Percentiles rank a stretch among this genome's conserved stretches.
Conservation (phyloP, 1,140 invertebrate species). For the Coptotermes formosanus region DNA sequence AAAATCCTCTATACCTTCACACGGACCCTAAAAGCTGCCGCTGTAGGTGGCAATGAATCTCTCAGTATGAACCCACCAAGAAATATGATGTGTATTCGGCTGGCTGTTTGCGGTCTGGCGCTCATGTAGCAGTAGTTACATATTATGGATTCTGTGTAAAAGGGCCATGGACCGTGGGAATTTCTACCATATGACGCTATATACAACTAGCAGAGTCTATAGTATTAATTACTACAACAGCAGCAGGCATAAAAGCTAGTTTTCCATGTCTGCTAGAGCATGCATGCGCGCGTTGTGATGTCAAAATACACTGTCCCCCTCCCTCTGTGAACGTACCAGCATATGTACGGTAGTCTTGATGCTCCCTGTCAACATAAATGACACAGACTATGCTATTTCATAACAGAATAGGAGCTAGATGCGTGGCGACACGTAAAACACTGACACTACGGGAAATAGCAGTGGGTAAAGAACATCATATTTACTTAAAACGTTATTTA, state of each 20-base stretch:
- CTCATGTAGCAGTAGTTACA: neutral
- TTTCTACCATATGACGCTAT: constrained; percentile 1
- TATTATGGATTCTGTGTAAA: neutral
- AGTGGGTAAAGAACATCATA: too few species aligned
- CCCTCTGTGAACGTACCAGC: too few species aligned
- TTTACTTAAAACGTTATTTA: too few species aligned
- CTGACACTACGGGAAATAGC: too few species aligned
- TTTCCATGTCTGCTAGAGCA: neutral
- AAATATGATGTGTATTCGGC: constrained; percentile 3
- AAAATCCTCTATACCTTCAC: neutral
- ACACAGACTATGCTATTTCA: too few species aligned
- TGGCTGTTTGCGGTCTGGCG: neutral
- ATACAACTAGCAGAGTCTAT: neutral
- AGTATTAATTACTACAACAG: neutral
- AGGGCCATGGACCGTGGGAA: constrained; percentile 9
- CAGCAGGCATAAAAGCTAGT: neutral
- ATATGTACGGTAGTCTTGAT: too few species aligned
- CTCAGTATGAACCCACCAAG: constrained; percentile 4
- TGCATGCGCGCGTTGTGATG: neutral
- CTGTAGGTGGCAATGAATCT: constrained; percentile 6
- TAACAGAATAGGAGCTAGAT: too few species aligned
- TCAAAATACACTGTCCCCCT: neutral
- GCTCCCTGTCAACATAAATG: too few species aligned
- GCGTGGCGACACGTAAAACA: too few species aligned
- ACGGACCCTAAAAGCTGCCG: neutral